Base-by-base conservation (phyloP, 2,113 vertebrate genomes). In the Pongo abelii region DNA sequence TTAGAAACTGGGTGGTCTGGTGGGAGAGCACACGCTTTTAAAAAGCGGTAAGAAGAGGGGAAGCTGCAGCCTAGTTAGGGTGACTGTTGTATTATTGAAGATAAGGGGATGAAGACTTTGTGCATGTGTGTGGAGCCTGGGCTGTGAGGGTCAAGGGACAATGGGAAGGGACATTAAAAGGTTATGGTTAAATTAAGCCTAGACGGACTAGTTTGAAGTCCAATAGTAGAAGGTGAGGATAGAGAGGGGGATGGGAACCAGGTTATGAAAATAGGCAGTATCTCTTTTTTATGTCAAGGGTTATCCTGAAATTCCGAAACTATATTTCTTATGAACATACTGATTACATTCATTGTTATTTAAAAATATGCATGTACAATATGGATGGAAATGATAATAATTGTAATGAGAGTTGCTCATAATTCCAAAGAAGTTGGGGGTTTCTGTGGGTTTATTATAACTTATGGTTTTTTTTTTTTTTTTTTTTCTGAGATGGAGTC, bases 361-460 rank as follows among this genome's bases (percentile, higher is more conserved):
- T 32, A 81, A 74, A 84, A 52, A 40, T 14, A 78, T 46, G 3
- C 20, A 5, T 55, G 46, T 94, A 38, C n/a, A 70, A 20, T 8
- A 40, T 27, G 50, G 80, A 72, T 84, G 43, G 87, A 50, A 90
- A 88, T 95, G 17, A 87, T 79, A 90, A 84, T 95, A 14, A 84
- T 79, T 23, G 27, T 50, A 46, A 30, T 74, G 46, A 40, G 30
- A 70, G 55, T 87, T 5, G 0, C 69, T 75, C 70, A 55, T 14
- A 81, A 43, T 69, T 91, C 64, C 22, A 35, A 75, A 94, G 78
- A 91, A 80, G 61, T 18, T 84, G 70, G 96, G 69, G 20, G 23
- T 78, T 89, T 95, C 64, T 50, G 4, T 10, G 0, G 70, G 38
- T 30, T 93, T 91, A 23, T 91, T 72, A 17, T 92, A 64, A 64